Base-by-base conservation (phyloP, 1,140 invertebrate genomes). In the Drosophila dunni region DNA sequence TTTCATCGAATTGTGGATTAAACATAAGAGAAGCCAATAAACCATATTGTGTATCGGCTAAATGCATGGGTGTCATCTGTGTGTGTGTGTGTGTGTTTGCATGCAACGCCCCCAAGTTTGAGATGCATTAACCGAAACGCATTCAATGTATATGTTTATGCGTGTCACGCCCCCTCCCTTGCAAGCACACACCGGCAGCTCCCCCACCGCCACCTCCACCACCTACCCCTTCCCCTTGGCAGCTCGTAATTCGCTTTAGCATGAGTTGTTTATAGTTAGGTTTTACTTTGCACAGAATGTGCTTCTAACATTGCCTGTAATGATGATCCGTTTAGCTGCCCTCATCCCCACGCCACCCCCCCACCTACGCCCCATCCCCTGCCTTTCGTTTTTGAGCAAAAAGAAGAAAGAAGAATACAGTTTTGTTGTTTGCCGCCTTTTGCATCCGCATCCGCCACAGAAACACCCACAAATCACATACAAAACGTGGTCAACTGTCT, bases 391-490 rank as follows among this genome's bases (percentile, higher is more conserved):
- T 11, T 13, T 67, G 15, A 45, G 48, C 45, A 53, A n/a, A 29
- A 60, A 61, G 42, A 73, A 68, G 64, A 72, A 71, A 64, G 63
- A 72, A 70, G 45, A 46, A 13, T 11, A 40, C 38, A 42, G 40
- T 44, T 68, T 53, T 65, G 24, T 51, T 36, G 62, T 50, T 42
- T 42, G 54, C 54, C 60, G 44, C 61, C 61, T 44, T 67, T 67
- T 45, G 70, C 65, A 69, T 74, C 71, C 71, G 66, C 71, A 74
- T 74, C 71, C 71, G 71, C 71, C 65, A 62, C 45, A 33, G 50
- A 45, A 74, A 74, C 65, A 69, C 65, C 65, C 66, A 74, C 71
- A 74, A 74, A 74, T 74, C 65, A 74, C 57, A 74, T 74, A 46
- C 57, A 69, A 68, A 74, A 74, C 64, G 71, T 68, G 71, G 70